A percentile compares a stretch with the other conserved stretches of the same genome.
phyloP scores from a whole-genome alignment of 1,140 invertebrate species.

The Physella acuta region DNA sequence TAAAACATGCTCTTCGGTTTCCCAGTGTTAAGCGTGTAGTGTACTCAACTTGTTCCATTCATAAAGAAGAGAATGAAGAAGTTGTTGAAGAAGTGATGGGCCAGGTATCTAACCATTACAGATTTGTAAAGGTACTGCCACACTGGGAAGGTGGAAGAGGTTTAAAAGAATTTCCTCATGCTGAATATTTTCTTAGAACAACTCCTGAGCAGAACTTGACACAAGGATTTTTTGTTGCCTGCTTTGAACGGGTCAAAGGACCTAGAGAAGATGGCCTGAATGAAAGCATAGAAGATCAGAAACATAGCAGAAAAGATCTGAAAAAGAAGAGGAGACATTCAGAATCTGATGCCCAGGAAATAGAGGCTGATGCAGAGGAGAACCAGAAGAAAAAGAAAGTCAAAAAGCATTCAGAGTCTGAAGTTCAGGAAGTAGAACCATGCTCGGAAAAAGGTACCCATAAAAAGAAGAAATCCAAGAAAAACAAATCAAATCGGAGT shows the following conservation, averaged over 20 bases:
- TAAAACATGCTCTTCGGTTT: conserved; percentile 84
- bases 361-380: no score
- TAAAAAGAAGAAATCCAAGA: no score
- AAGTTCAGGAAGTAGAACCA: no score
- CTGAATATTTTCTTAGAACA: conserved; percentile 74
- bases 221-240: conserved; percentile 91
- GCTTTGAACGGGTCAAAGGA: conserved; percentile 66
- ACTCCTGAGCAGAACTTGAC: conserved; percentile 75
- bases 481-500: no score
- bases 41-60: conserved; percentile 93
- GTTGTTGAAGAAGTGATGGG: conserved; percentile 70
- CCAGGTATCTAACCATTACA: conserved; percentile 40
- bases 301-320: no score
- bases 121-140: conserved; percentile 38
- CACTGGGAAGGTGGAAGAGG: conserved; percentile 53
- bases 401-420: no score
- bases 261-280: not conserved
- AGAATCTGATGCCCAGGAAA: no score
- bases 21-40: conserved; percentile 81
- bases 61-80: conserved; percentile 88
- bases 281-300: no score
- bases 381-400: no score
- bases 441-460: no score
- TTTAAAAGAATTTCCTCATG: conserved; percentile 39
- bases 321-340: no score